These are phyloP conservation scores for Campylomormyrus numenius DNA, from an alignment of 2,113 vertebrate genomes.

Conservation along the genomic window DNA sequence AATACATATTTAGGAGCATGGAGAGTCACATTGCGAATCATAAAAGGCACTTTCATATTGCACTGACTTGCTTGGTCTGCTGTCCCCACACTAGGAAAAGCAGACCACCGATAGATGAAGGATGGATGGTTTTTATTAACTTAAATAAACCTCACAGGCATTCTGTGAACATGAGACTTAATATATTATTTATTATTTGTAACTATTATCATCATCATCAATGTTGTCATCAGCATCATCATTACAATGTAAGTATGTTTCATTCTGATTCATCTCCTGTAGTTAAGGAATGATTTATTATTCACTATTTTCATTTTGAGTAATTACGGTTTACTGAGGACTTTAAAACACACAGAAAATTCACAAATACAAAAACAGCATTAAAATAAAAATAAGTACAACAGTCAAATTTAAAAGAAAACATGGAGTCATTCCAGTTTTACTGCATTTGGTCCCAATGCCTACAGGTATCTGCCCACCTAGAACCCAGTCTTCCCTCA, in stretches of 20 bases:
- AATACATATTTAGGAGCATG: background rate
- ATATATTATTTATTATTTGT: constrained; percentile 74
- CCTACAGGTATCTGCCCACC: background rate
- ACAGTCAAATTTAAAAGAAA: constrained; percentile 19
- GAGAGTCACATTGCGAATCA: background rate
- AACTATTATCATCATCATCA: constrained; percentile 57
- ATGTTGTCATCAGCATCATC: background rate
- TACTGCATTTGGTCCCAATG: background rate
- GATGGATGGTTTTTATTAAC: background rate
- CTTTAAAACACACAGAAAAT: constrained; percentile 47
- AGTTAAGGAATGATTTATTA: constrained; percentile 59
- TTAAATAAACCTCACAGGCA: background rate
- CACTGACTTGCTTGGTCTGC: background rate
- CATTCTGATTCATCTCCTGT: constrained; percentile 49
- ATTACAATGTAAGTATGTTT: constrained; percentile 63
- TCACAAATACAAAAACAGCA: constrained; percentile 19
- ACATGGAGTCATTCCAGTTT: constrained; percentile 7
- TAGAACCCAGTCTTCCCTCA: background rate
- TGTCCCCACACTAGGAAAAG: background rate
- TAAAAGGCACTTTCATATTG: background rate
- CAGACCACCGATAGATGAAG: background rate
- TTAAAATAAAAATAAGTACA: constrained; percentile 28
- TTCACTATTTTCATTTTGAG: constrained; percentile 45
- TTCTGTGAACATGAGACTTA: constrained; percentile 30
- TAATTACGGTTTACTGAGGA: constrained; percentile 52